Evolutionary conservation across 1,140 invertebrate genomes (phyloP), one percentile per base, ranked within the genome.

Genomic region (Drosophila simulans): DNA sequence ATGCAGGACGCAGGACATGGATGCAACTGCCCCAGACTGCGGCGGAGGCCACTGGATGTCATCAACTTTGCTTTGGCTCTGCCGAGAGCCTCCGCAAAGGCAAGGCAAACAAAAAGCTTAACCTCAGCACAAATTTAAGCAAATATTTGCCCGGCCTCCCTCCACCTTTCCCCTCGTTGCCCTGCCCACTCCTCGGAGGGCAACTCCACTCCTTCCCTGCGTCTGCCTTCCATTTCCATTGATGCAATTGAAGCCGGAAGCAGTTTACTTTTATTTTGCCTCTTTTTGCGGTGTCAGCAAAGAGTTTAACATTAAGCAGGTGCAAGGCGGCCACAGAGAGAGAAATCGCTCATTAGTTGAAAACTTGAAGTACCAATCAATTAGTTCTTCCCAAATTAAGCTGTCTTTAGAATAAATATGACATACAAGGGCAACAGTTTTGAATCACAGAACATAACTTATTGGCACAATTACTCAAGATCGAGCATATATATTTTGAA

Each of bases 121-220:
- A 89, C 85, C 84, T 89, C 84, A 89, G 84, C 84, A 89, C 80
- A 89, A 89, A 89, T 89, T 89, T 89, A 90, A 84, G 85, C 84
- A 89, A 89, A 89, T 89, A 89, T 89, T 89, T 89, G 85, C 85
- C 48, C 64, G 73, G 34, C 45, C 53, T 35, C 31, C 45, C 53
- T 35, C 31, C 27, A 22, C 34, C 66, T 68, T 31, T 48, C 25
- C 8, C 8, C 12, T 27, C n/a, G 3, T 39, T 40, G 22, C 34
- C 22, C 5, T 22, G 17, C 17, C 17, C 17, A 17, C 17, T 17
- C 17, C 17, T 17, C 17, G 17, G 17, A 17, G 48, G 66, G 66
- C 51, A 56, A 70, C 68, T 70, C 40, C 34, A 70, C 43, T 70
- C 43, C 34, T 39, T 15, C 40, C 53, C 45, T 25, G 35, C 40